These are phyloP conservation scores for Nipponacmea schrenckii DNA, from an alignment of 2,888 invertebrate species.

Conservation along the genomic window DNA sequence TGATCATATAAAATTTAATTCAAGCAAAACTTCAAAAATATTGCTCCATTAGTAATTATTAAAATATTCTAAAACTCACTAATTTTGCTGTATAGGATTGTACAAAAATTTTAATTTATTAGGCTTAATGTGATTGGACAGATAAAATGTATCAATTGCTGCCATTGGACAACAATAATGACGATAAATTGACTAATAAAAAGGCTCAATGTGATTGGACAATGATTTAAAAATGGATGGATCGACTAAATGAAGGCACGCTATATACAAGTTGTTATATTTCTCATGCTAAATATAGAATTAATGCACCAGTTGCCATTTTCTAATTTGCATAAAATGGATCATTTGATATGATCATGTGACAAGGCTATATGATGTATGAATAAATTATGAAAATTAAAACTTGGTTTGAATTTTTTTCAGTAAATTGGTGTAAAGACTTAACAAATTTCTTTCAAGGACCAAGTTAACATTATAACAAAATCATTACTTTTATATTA, in stretches of 20 bases:
- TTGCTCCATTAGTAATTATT: no score
- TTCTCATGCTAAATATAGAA: conserved; percentile 6
- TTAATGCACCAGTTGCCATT: conserved; percentile 4
- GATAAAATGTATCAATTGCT: background rate
- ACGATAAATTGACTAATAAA: background rate
- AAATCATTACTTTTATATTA: no score
- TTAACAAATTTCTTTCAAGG: no score
- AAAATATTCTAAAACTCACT: no score
- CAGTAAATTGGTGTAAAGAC: no score
- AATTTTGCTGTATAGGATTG: no score
- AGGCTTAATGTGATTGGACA: conserved; percentile 1
- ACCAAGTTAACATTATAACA: no score
- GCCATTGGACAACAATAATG: conserved; percentile 6
- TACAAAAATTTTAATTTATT: background rate
- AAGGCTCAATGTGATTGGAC: conserved; percentile 6
- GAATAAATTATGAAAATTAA: no score
- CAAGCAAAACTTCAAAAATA: no score
- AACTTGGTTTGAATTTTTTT: no score
- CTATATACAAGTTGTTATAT: conserved; percentile 3
- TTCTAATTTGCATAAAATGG: conserved; percentile 3
- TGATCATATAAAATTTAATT: no score
- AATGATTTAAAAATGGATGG: conserved; percentile 1
- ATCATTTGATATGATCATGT: conserved; percentile 1
- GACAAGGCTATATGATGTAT: background rate
- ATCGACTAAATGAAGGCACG: conserved; percentile 3